phyloP scores from a whole-genome alignment of 2,113 vertebrate genomes.

The Vireo altiloquus region DNA sequence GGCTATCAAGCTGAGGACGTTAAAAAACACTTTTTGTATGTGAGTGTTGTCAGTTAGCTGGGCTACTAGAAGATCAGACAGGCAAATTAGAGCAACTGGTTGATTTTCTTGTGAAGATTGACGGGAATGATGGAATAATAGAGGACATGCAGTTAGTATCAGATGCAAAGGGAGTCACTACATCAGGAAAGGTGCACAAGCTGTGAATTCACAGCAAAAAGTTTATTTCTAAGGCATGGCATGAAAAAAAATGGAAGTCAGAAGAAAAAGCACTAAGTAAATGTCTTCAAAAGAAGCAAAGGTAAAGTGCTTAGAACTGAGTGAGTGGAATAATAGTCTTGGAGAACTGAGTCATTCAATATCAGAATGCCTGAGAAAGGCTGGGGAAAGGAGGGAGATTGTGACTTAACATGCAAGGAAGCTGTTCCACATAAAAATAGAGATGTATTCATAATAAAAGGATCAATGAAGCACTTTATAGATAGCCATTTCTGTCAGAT shows the following conservation, averaged over 20 bases:
- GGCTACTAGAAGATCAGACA: slow-evolving; percentile 21
- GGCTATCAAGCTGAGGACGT: not conserved
- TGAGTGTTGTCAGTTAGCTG: slow-evolving; percentile 32
- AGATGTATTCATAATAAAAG: not conserved
- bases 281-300: not conserved
- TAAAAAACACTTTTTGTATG: not conserved
- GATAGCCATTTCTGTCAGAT: not conserved
- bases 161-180: slow-evolving; percentile 33
- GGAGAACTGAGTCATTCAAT: not conserved
- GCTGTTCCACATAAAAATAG: not conserved
- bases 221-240: not conserved
- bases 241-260: not conserved
- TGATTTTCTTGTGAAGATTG: slow-evolving; percentile 58
- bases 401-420: not conserved
- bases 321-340: not conserved
- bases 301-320: not conserved
- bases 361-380: not conserved
- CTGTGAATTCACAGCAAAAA: not conserved
- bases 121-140: slow-evolving; percentile 68
- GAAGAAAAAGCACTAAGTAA: not conserved
- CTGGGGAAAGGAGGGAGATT: no score
- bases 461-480: not conserved
- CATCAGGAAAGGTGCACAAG: not conserved
- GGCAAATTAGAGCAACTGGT: slow-evolving; percentile 44
- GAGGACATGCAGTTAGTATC: not conserved